Evolutionary conservation across 2,888 invertebrate genomes (phyloP).

Genomic region (Agrotis segetum): DNA sequence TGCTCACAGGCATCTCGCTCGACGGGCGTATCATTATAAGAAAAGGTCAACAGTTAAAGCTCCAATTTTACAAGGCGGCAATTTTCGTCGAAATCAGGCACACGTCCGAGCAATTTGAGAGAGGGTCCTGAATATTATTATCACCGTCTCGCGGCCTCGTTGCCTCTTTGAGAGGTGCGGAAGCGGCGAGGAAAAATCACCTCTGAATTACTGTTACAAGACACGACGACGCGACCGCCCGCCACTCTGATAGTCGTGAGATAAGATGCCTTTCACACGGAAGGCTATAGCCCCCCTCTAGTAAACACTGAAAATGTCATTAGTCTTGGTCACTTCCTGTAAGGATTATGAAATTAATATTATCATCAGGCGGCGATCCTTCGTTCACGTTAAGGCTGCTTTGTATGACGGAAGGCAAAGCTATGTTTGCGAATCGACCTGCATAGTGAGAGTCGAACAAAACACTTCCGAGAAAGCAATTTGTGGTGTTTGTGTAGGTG

Average conservation of each 20-base stretch:
- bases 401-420: neutral
- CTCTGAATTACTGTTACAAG: slow-evolving; percentile 73
- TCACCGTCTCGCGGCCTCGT: slow-evolving; percentile 72
- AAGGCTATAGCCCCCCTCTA: slow-evolving; percentile 27
- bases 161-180: slow-evolving; percentile 73
- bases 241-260: slow-evolving; percentile 51
- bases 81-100: slow-evolving; percentile 77
- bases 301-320: slow-evolving; percentile 6
- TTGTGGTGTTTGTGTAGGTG: slow-evolving; percentile 13
- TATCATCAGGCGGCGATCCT: neutral
- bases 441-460: slow-evolving; percentile 26
- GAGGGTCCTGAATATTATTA: slow-evolving; percentile 81
- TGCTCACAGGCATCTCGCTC: slow-evolving; percentile 61
- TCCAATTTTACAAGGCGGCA: slow-evolving; percentile 76
- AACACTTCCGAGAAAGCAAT: slow-evolving; percentile 26
- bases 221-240: slow-evolving; percentile 58
- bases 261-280: slow-evolving; percentile 55
- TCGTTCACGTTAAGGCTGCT: neutral
- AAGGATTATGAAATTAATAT: neutral
- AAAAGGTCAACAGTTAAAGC: slow-evolving; percentile 79
- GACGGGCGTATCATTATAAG: slow-evolving; percentile 70
- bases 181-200: slow-evolving; percentile 75
- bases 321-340: neutral
- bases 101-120: slow-evolving; percentile 82
- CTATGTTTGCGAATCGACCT: slow-evolving; percentile 14